A percentile compares a stretch with the other conserved stretches of the same genome.
These are phyloP conservation scores for Vombatus ursinus DNA, from an alignment of 2,113 vertebrate species.

Conservation along the genomic window DNA sequence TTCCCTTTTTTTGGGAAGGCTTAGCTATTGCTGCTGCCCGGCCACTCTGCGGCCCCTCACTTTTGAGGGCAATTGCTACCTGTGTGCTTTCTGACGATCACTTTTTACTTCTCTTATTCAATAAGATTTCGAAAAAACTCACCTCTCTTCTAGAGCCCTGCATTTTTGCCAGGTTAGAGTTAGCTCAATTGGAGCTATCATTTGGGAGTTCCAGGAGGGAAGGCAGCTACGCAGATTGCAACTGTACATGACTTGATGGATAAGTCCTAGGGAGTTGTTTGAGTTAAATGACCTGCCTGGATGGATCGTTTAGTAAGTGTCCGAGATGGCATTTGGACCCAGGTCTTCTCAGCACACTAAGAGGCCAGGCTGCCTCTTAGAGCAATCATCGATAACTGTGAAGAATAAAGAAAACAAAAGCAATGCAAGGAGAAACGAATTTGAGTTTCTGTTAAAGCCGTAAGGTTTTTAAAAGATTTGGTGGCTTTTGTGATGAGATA, in stretches of 20 bases:
- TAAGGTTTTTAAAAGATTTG: neutral
- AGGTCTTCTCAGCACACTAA: neutral
- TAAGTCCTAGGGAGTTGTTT: neutral
- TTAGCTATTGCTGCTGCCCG: neutral
- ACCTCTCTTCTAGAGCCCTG: neutral
- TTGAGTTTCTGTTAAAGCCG: neutral
- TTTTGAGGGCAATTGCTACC: neutral
- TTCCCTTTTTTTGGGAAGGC: neutral
- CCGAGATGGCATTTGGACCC: neutral
- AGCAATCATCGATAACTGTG: neutral
- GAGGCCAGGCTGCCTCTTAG: neutral
- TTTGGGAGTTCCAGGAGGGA: neutral
- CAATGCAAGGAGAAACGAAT: neutral
- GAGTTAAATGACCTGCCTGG: neutral
- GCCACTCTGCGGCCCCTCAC: neutral
- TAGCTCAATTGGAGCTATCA: neutral
- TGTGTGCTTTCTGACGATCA: neutral
- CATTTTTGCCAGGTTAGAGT: neutral
- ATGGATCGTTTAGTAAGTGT: neutral
- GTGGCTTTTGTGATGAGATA: neutral
- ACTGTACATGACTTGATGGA: neutral
- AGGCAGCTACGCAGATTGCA: neutral
- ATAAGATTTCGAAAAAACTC: neutral
- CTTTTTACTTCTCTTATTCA: neutral
- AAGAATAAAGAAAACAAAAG: neutral